These are phyloP conservation scores for Elysia chlorotica DNA, from an alignment of 1,140 invertebrate genomes.

Conservation along the genomic window DNA sequence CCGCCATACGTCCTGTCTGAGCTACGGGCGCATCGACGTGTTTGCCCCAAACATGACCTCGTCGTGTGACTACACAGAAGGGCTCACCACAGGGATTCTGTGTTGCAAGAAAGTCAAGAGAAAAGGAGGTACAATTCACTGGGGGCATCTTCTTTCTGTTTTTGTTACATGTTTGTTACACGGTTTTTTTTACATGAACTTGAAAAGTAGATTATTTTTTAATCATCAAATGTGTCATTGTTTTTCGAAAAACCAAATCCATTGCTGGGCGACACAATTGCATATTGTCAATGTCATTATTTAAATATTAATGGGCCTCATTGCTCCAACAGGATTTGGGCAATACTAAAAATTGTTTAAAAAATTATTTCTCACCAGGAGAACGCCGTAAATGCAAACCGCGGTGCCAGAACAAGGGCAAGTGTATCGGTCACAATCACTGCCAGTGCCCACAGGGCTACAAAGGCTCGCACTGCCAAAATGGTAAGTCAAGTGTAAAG, in stretches of 20 bases:
- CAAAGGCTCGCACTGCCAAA: constrained; percentile 58
- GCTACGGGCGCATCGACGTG: constrained; percentile 51
- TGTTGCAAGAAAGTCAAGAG: constrained; percentile 50
- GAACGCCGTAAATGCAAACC: constrained; percentile 46
- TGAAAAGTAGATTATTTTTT: too few relatives aligned
- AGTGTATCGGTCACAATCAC: constrained; percentile 47
- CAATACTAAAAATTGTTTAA: too few relatives aligned
- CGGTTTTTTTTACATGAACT: too few relatives aligned
- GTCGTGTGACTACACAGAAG: constrained; percentile 37
- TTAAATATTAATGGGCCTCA: too few relatives aligned
- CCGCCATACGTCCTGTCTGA: constrained; percentile 43
- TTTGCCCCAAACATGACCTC: constrained; percentile 35
- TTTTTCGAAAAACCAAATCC: too few relatives aligned
- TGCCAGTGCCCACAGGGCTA: constrained; percentile 53
- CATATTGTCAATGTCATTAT: too few relatives aligned
- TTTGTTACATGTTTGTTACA: too few relatives aligned
- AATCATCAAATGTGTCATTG: too few relatives aligned
- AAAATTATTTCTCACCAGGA: too few relatives aligned
- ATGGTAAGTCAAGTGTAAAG: constrained; percentile 42
- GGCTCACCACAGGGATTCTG: constrained; percentile 49
- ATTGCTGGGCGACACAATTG: too few relatives aligned
- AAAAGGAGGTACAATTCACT: constrained; percentile 20
- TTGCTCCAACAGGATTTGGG: too few relatives aligned
- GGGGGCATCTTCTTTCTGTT: too few relatives aligned
- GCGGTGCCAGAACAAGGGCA: constrained; percentile 51